phyloP scores from a whole-genome alignment of 2,113 vertebrate genomes.

The Xenotilapia caudafasciata region DNA sequence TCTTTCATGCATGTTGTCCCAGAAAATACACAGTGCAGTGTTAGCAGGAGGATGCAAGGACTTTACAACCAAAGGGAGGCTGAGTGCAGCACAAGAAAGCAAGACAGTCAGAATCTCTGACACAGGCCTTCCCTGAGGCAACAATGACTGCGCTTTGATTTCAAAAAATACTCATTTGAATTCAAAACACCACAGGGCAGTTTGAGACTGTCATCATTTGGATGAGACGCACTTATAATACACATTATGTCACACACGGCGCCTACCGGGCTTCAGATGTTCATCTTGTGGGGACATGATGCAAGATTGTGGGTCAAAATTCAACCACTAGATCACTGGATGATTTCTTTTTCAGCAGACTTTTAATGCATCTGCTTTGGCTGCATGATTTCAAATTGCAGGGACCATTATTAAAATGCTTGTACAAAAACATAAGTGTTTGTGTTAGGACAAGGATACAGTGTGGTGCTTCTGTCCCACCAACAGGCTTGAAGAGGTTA shows the following conservation, averaged over 20 bases:
- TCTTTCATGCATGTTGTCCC: conserved; percentile 11
- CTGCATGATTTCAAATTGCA: not conserved
- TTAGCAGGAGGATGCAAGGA: not conserved
- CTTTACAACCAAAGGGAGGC: not conserved
- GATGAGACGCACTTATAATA: not conserved
- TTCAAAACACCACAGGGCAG: not conserved
- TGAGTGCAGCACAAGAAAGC: not conserved
- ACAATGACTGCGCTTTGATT: not conserved
- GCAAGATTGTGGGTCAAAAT: not conserved
- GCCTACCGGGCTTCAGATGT: not conserved
- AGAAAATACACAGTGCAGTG: conserved; percentile 10
- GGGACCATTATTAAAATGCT: not conserved
- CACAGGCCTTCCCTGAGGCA: not conserved
- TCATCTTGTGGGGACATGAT: not conserved
- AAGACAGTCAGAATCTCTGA: not conserved
- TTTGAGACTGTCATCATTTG: not conserved
- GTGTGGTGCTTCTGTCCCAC: not conserved
- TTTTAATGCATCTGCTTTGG: not conserved
- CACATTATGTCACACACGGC: not conserved
- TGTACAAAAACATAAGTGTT: not conserved
- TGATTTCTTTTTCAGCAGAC: not conserved
- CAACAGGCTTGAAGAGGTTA: not conserved
- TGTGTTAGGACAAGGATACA: not conserved
- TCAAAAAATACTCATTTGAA: not conserved
- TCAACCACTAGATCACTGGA: not conserved